Conservation (phyloP, 2,113 vertebrate species). For the Charadrius vociferus region DNA sequence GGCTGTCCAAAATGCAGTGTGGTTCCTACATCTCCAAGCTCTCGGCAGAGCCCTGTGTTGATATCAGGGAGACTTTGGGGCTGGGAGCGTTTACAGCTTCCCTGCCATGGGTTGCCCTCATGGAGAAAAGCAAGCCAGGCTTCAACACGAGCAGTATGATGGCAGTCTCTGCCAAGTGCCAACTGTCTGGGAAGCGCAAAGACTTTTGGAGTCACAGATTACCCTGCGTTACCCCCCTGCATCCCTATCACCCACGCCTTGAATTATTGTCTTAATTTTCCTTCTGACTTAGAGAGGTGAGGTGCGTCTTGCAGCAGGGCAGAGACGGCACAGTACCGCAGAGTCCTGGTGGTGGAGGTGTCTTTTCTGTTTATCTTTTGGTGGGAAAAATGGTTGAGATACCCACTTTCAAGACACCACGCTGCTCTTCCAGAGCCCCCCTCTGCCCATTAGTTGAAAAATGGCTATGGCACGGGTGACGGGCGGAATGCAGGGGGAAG, state of each 20-base stretch:
- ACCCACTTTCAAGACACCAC: not conserved
- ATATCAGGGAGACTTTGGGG: not conserved
- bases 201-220: not conserved
- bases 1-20: not conserved
- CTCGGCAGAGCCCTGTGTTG: not conserved
- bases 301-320: not conserved
- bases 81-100: not conserved
- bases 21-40: not conserved
- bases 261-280: not conserved
- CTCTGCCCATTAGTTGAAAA: not conserved
- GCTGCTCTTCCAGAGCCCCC: not conserved
- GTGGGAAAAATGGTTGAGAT: not conserved
- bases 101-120: fast-evolving
- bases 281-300: not conserved
- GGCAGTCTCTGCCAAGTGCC: not conserved
- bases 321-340: not conserved
- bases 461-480: not conserved
- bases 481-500: not conserved
- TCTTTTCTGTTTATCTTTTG: not conserved
- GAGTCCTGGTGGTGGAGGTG: not conserved
- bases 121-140: not conserved
- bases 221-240: not conserved
- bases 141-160: fast-evolving
- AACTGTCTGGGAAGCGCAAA: not conserved
- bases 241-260: not conserved